phyloP scores from a whole-genome alignment of 2,888 invertebrate species.

The Xylocampa areola region DNA sequence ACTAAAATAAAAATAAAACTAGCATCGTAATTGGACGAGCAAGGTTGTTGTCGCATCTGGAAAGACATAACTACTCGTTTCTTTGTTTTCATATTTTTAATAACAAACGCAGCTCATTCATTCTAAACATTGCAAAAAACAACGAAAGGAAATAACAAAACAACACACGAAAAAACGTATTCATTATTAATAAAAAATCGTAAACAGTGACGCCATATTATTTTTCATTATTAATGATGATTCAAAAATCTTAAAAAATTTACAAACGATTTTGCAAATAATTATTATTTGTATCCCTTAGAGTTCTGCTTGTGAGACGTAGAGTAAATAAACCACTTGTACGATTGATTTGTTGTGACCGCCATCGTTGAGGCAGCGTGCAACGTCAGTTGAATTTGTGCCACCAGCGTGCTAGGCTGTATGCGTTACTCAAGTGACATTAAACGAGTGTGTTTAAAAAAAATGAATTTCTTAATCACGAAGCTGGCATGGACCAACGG shows the following conservation, averaged over 20 bases:
- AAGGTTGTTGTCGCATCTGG: slow-evolving; percentile 15
- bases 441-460: slow-evolving; percentile 45
- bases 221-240: slow-evolving; percentile 9
- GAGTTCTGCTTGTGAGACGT: slow-evolving; percentile 31
- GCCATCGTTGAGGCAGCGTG: slow-evolving; percentile 26
- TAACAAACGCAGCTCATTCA: not conserved
- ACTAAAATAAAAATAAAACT: slow-evolving; percentile 24
- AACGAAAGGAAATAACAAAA: not conserved
- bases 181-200: slow-evolving; percentile 1
- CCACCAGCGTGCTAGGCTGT: slow-evolving; percentile 69
- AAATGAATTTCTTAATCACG: slow-evolving; percentile 82
- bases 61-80: not conserved
- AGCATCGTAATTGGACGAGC: slow-evolving; percentile 22
- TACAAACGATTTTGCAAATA: slow-evolving; percentile 39
- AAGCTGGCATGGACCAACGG: slow-evolving; percentile 83
- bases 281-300: slow-evolving; percentile 42
- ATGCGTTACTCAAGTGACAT: slow-evolving; percentile 49
- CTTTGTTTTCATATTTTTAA: not conserved
- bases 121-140: not conserved
- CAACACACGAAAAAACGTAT: not conserved
- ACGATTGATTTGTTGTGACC: slow-evolving; percentile 60
- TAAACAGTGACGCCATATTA: slow-evolving; percentile 3
- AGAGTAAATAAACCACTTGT: slow-evolving; percentile 59
- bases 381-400: slow-evolving; percentile 72
- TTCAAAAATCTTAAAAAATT: slow-evolving; percentile 10